Base-by-base conservation (phyloP, 2,888 invertebrate genomes). In the Eugnorisma glareosa region DNA sequence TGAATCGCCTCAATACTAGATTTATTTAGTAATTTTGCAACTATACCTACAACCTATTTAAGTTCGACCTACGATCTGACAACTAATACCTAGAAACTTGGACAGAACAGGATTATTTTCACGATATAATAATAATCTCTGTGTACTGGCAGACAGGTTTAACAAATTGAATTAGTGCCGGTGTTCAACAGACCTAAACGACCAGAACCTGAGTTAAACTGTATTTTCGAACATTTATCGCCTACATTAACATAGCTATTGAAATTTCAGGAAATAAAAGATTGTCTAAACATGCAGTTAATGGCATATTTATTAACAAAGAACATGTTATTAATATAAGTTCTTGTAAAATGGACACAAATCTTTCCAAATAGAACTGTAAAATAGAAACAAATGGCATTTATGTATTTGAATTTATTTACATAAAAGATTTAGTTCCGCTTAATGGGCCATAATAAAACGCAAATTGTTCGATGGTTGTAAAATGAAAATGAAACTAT, bases 91-190 rank as follows among this genome's bases (percentile, higher is more conserved):
- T 57, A 85, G 73, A 77, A 85, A 77, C 83, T 75, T 72, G 67
- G 61, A 66, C 61, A 75, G 51, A 71, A 69, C 66, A 74, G 45
- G 35, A 82, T 85, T 76, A 80, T 80, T 74, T 81, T 83, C 75
- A n/a, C 59, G 69, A 73, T 77, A 82, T 74, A 77, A 77, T 79
- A 82, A 76, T 79, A 83, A 77, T 70, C 75, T 57, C 66, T 66
- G 31, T 75, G 79, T 78, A 75, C 59, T 57, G 1, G 63, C 68
- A n/a, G 72, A 81, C 86, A 85, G 73, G 74, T 79, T 79, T 77
- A 85, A 75, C 81, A 87, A 86, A 88, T 86, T 86, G 77, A 83
- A 86, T 87, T 85, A 85, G 77, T 73, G 73, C 68, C 77, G 24
- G 72, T 81, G 88, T 83, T 77, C 51, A 77, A 79, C 80, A 82